A percentile compares a stretch with the other conserved stretches of the same genome.
Conservation (phyloP, 2,113 vertebrate genomes). For the Ailuropoda melanoleuca region DNA sequence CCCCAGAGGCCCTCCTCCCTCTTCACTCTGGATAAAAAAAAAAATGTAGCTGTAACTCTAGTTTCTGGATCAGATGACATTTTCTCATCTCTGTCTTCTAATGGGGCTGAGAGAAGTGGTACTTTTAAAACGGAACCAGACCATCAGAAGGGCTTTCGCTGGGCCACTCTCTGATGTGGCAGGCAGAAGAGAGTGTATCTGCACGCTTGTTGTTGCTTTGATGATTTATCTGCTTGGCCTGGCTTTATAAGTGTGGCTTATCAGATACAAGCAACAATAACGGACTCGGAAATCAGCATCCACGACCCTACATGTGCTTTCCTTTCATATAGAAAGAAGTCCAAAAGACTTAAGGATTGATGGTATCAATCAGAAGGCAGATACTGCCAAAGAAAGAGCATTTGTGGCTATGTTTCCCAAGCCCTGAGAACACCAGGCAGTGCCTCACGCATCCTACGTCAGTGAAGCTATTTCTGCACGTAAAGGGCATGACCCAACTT, state of each 20-base stretch:
- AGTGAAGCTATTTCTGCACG: neutral
- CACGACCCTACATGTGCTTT: slow-evolving; percentile 30
- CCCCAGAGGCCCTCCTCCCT: neutral
- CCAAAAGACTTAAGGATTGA: no score
- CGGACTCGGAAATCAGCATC: slow-evolving; percentile 12
- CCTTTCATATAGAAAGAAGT: slow-evolving; percentile 21
- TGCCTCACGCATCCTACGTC: fast-evolving
- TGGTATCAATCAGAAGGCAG: neutral
- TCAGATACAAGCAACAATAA: neutral
- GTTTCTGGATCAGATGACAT: neutral
- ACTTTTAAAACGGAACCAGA: neutral
- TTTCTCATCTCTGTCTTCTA: neutral
- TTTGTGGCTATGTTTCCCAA: neutral
- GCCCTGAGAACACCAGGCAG: no score
- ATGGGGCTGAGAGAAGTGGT: neutral
- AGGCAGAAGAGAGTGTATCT: neutral
- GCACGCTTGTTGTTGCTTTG: neutral
- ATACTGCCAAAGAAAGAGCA: neutral
- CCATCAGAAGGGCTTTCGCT: neutral
- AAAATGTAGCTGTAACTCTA: neutral
- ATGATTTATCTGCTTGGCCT: neutral
- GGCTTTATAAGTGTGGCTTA: neutral
- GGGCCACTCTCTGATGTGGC: neutral
- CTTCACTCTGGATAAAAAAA: neutral
- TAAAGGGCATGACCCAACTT: neutral